These are phyloP conservation scores for Neodiprion pinetum DNA, from an alignment of 1,140 invertebrate genomes.

Conservation along the genomic window DNA sequence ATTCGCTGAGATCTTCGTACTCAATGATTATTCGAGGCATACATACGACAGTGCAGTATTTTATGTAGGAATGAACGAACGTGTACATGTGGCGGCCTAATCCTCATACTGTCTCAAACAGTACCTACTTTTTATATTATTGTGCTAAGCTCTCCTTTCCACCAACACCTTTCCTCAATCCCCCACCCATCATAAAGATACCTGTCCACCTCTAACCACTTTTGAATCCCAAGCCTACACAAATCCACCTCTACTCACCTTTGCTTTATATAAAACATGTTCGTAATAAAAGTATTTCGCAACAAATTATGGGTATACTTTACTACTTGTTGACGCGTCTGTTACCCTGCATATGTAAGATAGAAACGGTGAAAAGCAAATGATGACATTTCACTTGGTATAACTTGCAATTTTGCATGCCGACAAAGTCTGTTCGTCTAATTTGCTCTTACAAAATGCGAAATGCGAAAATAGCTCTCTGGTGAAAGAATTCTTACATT, in stretches of 20 bases:
- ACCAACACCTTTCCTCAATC: conserved; percentile 21
- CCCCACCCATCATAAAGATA: conserved; percentile 33
- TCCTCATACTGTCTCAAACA: conserved; percentile 54
- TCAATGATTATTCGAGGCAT: conserved; percentile 25
- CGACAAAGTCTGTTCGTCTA: too few relatives aligned
- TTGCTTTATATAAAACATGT: conserved; percentile 61
- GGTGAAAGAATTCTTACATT: too few relatives aligned
- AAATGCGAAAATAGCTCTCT: too few relatives aligned
- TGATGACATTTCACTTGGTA: too few relatives aligned
- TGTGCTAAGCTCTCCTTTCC: conserved; percentile 47
- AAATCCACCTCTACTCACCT: conserved; percentile 38
- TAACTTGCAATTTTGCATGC: too few relatives aligned
- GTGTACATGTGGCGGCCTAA: conserved; percentile 54
- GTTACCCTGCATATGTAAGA: too few relatives aligned
- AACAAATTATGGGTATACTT: background rate
- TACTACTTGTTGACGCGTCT: too few relatives aligned
- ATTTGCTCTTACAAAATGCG: too few relatives aligned
- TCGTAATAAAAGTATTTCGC: conserved; percentile 52
- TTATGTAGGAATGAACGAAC: conserved; percentile 33
- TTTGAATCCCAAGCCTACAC: conserved; percentile 35
- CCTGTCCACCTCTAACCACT: conserved; percentile 19
- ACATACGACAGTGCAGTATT: conserved; percentile 40
- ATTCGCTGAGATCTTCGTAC: background rate
- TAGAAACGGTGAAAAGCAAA: too few relatives aligned
- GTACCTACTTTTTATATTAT: conserved; percentile 59